phyloP scores from a whole-genome alignment of 2,113 vertebrate species.

The Phoxinus phoxinus region DNA sequence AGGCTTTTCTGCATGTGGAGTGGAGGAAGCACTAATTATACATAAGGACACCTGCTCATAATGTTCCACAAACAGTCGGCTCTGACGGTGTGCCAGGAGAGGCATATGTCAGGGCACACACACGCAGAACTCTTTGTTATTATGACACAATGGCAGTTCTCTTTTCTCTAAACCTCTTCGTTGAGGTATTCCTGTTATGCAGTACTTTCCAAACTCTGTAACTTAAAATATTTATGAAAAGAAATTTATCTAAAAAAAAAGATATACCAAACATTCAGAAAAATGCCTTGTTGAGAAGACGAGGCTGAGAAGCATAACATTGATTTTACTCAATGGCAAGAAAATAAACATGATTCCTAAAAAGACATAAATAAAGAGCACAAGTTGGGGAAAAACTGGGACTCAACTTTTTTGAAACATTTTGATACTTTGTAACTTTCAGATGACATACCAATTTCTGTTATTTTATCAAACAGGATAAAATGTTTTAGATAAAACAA shows the following conservation, averaged over 20 bases:
- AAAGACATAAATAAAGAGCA: too few species aligned
- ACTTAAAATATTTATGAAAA: not conserved
- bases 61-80: conserved; percentile 33
- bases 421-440: not conserved
- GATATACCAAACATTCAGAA: not conserved
- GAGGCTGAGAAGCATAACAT: not conserved
- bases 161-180: not conserved
- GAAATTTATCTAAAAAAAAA: not conserved
- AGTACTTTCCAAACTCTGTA: not conserved
- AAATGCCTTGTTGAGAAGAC: not conserved
- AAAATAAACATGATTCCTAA: too few species aligned
- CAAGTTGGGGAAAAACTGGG: not conserved
- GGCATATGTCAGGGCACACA: conserved; percentile 45
- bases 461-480: too few species aligned
- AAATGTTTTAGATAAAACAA: too few species aligned
- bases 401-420: not conserved
- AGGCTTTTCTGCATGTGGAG: conserved; percentile 7
- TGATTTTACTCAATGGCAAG: not conserved
- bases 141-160: not conserved
- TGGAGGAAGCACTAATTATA: conserved; percentile 47
- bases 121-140: not conserved
- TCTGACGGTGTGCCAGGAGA: conserved; percentile 32
- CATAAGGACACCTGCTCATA: conserved; percentile 46
- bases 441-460: not conserved
- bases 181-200: not conserved